Evolutionary conservation across 2,113 vertebrate genomes (phyloP).

Genomic region (Cyprinus carpio): DNA sequence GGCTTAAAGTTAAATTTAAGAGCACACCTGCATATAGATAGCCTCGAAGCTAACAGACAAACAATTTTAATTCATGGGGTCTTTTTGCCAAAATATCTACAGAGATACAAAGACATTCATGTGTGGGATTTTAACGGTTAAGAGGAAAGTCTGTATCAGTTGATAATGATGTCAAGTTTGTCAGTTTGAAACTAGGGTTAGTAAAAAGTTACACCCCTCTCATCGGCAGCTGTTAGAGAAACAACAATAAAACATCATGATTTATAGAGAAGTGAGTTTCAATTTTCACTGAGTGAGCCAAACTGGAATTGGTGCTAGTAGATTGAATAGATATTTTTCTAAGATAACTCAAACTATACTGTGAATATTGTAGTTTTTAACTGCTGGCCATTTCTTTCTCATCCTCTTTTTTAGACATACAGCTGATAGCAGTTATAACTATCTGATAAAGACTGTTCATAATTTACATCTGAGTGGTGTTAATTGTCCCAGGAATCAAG

Average conservation of each 20-base stretch:
- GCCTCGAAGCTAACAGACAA: neutral
- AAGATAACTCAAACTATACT: neutral
- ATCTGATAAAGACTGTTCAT: neutral
- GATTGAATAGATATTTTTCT: neutral
- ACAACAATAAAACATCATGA: neutral
- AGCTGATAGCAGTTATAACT: neutral
- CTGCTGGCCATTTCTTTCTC: neutral
- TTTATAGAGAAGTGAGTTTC: neutral
- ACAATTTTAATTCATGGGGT: neutral
- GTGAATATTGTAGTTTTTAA: neutral
- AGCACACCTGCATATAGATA: neutral
- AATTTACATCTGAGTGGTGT: neutral
- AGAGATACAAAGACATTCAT: neutral
- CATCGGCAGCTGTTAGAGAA: neutral
- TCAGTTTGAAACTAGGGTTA: neutral
- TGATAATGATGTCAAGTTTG: neutral
- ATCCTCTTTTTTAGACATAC: neutral
- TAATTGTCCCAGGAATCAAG: neutral
- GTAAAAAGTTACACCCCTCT: neutral
- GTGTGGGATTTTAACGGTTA: neutral
- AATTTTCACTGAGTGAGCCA: neutral
- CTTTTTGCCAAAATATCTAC: neutral
- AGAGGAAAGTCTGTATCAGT: neutral
- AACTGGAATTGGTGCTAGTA: neutral
- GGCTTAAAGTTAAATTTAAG: neutral